These are phyloP conservation scores for Acanthaster planci DNA, from an alignment of 35 echinoderm and acorn worm species.

Conservation along the genomic window DNA sequence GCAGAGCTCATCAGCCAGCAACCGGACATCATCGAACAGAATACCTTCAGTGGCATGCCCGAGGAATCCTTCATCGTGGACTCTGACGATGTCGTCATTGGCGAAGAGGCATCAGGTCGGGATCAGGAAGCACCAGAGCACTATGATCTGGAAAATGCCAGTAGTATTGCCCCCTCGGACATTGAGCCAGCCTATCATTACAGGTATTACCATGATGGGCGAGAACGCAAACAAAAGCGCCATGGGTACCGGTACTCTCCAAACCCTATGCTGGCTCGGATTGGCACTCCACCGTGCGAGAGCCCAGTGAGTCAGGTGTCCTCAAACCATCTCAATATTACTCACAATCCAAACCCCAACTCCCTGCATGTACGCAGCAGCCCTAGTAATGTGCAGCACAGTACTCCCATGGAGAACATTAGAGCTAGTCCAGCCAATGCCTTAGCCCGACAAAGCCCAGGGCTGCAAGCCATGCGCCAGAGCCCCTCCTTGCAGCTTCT, in stretches of 20 bases:
- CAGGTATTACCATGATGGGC: constrained; percentile 81
- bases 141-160: constrained; percentile 97
- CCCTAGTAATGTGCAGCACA: constrained; percentile 29
- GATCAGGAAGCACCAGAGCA: constrained; percentile 61
- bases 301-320: constrained; percentile 52
- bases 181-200: constrained; percentile 97
- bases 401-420: constrained; percentile 21
- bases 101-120: constrained; percentile 20
- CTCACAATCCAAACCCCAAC: constrained; percentile 17
- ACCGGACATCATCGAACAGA: constrained; percentile 87
- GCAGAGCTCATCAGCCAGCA: constrained; percentile 47
- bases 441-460: constrained; percentile 5
- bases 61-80: constrained; percentile 66
- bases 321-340: constrained; percentile 23
- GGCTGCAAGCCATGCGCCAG: constrained; percentile 8
- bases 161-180: constrained; percentile 97
- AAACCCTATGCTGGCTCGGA: constrained; percentile 65
- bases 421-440: constrained; percentile 6
- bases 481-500: constrained; percentile 5
- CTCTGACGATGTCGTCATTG: constrained; percentile 37
- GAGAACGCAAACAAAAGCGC: constrained; percentile 68
- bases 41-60: constrained; percentile 54
- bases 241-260: constrained; percentile 65
- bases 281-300: constrained; percentile 45
- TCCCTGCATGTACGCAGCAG: not conserved